Evolutionary conservation across 1,140 invertebrate genomes (phyloP).

Genomic region (Hydropsyche tenuis): DNA sequence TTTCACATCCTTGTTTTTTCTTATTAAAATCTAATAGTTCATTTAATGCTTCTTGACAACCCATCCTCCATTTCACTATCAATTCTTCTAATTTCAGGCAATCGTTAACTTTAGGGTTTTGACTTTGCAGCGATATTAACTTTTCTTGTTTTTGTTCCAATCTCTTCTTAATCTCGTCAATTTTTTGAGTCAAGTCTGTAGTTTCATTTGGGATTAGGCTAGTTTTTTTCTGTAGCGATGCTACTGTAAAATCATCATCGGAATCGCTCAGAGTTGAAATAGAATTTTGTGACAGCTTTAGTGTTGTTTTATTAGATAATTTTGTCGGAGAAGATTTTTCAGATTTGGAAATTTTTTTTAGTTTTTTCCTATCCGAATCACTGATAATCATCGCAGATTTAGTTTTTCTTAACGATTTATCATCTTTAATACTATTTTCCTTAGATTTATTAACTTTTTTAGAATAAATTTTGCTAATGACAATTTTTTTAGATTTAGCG

Average conservation of each 20-base stretch:
- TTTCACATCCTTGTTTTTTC: background rate
- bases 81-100: background rate
- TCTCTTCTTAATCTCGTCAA: constrained; percentile 16
- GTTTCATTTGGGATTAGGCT: background rate
- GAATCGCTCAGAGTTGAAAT: constrained; percentile 11
- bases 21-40: constrained; percentile 8
- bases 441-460: background rate
- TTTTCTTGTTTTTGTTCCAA: background rate
- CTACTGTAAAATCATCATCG: constrained; percentile 28
- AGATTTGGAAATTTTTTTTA: background rate
- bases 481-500: background rate
- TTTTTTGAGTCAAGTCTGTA: background rate
- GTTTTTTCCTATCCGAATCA: no score
- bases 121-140: constrained; percentile 17
- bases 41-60: constrained; percentile 14
- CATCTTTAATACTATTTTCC: background rate
- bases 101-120: background rate
- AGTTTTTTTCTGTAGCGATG: background rate
- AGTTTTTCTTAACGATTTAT: background rate
- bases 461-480: background rate
- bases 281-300: constrained; percentile 2
- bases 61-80: constrained; percentile 15
- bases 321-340: background rate
- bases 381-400: no score
- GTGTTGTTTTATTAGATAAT: background rate